A percentile compares a stretch with the other conserved stretches of the same genome.
phyloP scores from a whole-genome alignment of 2,113 vertebrate genomes.

The Trichomycterus rosablanca region DNA sequence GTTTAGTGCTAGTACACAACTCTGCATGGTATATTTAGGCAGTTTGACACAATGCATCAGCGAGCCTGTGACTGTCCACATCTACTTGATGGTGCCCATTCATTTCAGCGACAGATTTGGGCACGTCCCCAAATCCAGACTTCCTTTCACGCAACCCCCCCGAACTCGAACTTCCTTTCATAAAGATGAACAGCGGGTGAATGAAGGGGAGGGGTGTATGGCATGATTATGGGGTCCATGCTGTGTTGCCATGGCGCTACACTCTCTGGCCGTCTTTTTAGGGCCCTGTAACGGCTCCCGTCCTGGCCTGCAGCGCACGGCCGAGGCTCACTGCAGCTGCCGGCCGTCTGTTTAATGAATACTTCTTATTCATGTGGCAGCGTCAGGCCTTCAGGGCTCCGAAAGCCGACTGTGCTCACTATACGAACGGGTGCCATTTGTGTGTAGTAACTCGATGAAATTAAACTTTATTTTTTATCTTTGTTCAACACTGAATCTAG shows the following conservation, averaged over 20 bases:
- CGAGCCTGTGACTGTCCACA: not conserved
- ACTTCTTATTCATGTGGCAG: constrained; percentile 58
- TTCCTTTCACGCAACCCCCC: not conserved
- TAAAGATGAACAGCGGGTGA: constrained; percentile 6
- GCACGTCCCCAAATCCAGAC: not conserved
- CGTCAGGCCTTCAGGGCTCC: constrained; percentile 32
- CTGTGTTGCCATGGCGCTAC: constrained; percentile 38
- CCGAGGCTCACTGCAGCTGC: constrained; percentile 11
- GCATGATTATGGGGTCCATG: constrained; percentile 26
- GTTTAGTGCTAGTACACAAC: not conserved
- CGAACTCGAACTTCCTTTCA: constrained; percentile 27
- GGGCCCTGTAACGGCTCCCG: constrained; percentile 15
- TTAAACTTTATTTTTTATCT: no score
- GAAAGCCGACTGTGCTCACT: not conserved
- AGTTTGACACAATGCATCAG: no score
- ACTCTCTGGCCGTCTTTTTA: constrained; percentile 12
- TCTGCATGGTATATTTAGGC: no score
- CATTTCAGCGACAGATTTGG: not conserved
- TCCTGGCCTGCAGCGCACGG: constrained; percentile 33
- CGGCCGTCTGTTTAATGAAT: constrained; percentile 55
- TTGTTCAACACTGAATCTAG: no score
- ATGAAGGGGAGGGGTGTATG: constrained; percentile 21
- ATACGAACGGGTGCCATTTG: not conserved
- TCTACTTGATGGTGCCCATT: not conserved
- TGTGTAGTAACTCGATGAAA: not conserved